Conservation (phyloP, 64 coral and sea anemone species). For the Platygyra sinensis region DNA sequence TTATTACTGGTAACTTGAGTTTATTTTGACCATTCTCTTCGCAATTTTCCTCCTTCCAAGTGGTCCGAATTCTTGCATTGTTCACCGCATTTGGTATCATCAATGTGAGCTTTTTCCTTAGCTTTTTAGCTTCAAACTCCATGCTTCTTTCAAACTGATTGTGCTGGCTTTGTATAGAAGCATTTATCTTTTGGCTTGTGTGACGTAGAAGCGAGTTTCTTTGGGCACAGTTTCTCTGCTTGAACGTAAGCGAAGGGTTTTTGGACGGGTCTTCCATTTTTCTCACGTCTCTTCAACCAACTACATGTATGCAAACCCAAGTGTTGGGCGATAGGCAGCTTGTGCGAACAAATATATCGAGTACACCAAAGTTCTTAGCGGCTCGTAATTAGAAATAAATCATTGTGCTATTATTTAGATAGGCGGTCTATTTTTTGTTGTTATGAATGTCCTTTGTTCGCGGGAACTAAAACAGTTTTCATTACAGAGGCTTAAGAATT, state of each 20-base stretch:
- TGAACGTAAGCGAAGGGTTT: background rate
- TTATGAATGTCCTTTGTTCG: conserved; percentile 1
- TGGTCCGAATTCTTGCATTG: background rate
- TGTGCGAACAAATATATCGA: background rate
- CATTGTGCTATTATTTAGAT: conserved; percentile 1
- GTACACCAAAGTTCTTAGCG: background rate
- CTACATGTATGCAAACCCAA: background rate
- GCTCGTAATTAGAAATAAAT: conserved; percentile 28
- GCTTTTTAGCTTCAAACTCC: conserved; percentile 34
- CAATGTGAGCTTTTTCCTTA: background rate
- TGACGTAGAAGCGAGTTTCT: background rate
- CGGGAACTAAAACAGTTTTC: background rate
- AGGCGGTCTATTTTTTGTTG: background rate
- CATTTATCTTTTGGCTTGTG: conserved; percentile 2
- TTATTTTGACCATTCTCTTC: background rate
- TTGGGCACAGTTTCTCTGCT: conserved; percentile 16
- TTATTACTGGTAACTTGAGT: conserved; percentile 18
- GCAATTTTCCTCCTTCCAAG: background rate
- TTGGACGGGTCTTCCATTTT: conserved; percentile 14
- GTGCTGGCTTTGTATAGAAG: conserved; percentile 22
- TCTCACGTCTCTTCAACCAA: background rate
- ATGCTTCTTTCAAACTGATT: conserved; percentile 22
- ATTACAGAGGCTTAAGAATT: background rate
- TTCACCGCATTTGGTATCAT: background rate
- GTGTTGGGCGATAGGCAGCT: background rate